Conservation (phyloP, 2,888 invertebrate species). For the Polyommatus iphigenia region DNA sequence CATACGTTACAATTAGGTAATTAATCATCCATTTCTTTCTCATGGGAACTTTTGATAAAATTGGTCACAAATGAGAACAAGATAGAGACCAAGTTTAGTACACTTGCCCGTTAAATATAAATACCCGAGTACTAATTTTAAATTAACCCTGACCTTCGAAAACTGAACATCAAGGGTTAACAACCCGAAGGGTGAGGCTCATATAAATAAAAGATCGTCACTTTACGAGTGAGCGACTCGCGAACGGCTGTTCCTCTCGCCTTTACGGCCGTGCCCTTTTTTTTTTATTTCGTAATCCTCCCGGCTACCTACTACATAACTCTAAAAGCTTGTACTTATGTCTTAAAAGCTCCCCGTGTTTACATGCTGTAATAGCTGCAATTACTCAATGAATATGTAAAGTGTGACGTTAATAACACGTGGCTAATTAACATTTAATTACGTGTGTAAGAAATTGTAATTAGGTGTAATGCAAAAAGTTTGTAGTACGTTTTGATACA, state of each 20-base stretch:
- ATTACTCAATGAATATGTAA: slow-evolving; percentile 23
- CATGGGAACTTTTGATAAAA: not conserved
- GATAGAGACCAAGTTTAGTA: not conserved
- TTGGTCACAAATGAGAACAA: not conserved
- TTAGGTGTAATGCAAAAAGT: slow-evolving; percentile 24
- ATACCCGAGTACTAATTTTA: slow-evolving; percentile 7
- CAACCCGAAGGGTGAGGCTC: slow-evolving; percentile 68
- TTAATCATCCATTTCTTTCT: not conserved
- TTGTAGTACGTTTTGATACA: slow-evolving; percentile 3
- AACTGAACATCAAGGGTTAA: slow-evolving; percentile 61
- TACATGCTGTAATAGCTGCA: not conserved
- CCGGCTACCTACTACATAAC: slow-evolving; percentile 21
- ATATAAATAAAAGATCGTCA: slow-evolving; percentile 73
- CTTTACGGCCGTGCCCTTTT: slow-evolving; percentile 44
- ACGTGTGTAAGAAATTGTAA: not conserved
- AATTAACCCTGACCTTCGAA: slow-evolving; percentile 72
- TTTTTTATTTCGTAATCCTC: slow-evolving; percentile 48
- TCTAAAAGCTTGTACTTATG: not conserved
- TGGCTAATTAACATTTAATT: not conserved
- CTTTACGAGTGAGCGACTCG: slow-evolving; percentile 55
- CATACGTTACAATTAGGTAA: not conserved
- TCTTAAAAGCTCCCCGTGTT: slow-evolving; percentile 17
- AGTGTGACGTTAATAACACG: slow-evolving; percentile 6
- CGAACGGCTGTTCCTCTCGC: slow-evolving; percentile 43
- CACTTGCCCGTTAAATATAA: not conserved